These are phyloP conservation scores for Epinotia bilunana DNA, from an alignment of 2,888 invertebrate genomes.

Conservation along the genomic window DNA sequence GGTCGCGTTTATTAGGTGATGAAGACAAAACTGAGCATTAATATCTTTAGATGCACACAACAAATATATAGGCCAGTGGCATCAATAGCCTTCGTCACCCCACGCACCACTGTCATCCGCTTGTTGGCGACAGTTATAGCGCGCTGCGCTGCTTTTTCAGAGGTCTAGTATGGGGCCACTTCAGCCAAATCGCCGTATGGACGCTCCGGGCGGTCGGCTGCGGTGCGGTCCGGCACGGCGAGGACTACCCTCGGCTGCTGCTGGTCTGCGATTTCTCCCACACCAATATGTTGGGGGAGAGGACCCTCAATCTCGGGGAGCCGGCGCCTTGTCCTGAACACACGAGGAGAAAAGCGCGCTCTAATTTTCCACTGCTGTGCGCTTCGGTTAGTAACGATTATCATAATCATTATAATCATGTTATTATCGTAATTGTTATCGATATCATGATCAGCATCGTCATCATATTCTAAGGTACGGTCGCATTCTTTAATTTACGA, in stretches of 20 bases:
- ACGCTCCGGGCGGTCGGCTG: conserved; percentile 74
- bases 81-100: no score
- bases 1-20: no score
- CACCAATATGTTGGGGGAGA: conserved; percentile 78
- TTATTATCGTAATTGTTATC: no score
- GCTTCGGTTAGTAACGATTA: conserved; percentile 59
- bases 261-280: conserved; percentile 80
- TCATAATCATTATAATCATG: no score
- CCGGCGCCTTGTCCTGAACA: conserved; percentile 64
- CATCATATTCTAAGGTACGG: no score
- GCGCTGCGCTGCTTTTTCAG: conserved; percentile 50
- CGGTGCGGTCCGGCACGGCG: conserved; percentile 70
- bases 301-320: conserved; percentile 65
- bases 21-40: no score
- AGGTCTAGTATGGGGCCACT: conserved; percentile 76
- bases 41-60: no score
- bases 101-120: no score
- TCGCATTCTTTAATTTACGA: no score
- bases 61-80: no score
- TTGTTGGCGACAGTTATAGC: no score
- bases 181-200: conserved; percentile 77
- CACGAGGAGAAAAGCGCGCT: conserved; percentile 56
- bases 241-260: conserved; percentile 60
- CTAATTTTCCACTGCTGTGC: conserved; percentile 68
- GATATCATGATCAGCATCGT: no score